phyloP scores from a whole-genome alignment of 2,797 vertebrate species.

The Serranus cabrilla region DNA sequence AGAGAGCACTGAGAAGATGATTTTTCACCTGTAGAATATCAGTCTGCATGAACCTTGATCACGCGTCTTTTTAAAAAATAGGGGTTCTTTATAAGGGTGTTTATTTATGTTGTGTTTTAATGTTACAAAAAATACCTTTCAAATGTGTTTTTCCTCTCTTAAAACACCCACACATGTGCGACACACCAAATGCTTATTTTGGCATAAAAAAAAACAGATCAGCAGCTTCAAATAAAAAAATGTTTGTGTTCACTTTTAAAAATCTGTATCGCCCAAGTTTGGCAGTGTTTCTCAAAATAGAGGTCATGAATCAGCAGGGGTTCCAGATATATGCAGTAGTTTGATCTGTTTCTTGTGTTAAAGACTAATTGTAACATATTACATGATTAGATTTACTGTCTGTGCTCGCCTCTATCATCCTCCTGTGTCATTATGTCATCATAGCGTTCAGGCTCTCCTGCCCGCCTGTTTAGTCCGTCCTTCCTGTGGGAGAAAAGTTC shows the following conservation, averaged over 20 bases:
- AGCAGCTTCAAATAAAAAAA: conserved; percentile 1
- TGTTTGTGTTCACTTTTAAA: neutral
- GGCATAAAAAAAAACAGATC: neutral
- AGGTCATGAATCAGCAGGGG: neutral
- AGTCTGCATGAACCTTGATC: too few species aligned
- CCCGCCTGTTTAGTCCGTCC: neutral
- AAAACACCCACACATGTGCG: neutral
- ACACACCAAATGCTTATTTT: neutral
- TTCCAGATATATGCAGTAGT: neutral
- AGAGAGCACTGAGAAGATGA: neutral
- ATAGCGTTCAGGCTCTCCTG: neutral
- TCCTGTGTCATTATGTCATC: neutral
- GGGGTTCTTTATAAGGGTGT: too few species aligned
- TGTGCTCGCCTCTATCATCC: neutral
- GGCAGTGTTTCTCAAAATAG: neutral
- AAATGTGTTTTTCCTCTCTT: too few species aligned
- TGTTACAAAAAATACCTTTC: too few species aligned
- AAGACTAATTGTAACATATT: neutral
- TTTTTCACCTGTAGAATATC: neutral
- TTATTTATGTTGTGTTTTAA: too few species aligned
- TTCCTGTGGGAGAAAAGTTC: neutral
- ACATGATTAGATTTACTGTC: neutral
- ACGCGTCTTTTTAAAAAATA: too few species aligned
- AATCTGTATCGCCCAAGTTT: neutral
- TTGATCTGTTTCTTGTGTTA: neutral